Evolutionary conservation across 2,797 vertebrate species (phyloP).

Genomic region (Tapera naevia): DNA sequence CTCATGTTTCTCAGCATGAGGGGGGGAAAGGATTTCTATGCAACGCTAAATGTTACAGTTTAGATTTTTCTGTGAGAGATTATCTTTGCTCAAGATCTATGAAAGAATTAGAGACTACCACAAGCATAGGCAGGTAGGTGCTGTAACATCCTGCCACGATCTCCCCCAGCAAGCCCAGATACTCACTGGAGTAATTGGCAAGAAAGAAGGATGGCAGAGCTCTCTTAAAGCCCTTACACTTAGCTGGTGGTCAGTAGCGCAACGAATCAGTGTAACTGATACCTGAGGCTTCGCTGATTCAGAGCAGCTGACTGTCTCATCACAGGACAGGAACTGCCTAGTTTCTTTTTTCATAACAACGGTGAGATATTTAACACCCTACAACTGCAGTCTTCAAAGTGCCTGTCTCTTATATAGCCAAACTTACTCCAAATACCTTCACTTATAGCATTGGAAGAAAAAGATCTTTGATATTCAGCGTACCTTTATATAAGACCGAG

Average conservation of each 20-base stretch:
- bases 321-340: neutral
- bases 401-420: neutral
- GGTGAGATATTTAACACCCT: neutral
- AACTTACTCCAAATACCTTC: neutral
- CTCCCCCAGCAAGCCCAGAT: neutral
- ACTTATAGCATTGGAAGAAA: accelerated
- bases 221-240: neutral
- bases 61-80: accelerated
- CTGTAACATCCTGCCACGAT: accelerated
- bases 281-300: neutral
- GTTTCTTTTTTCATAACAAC: neutral
- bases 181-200: neutral
- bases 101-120: too few species aligned
- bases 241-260: neutral
- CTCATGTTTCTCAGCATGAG: neutral
- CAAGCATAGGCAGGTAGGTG: accelerated
- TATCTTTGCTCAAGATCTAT: too few species aligned
- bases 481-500: neutral
- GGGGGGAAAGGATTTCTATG: neutral
- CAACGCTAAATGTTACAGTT: neutral
- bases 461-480: neutral
- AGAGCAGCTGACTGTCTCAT: neutral
- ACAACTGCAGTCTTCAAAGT: neutral
- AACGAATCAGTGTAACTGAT: too few species aligned
- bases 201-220: neutral